Evolutionary conservation across 37 sponge, comb jelly and placozoan species (phyloP).

Genomic region (Agelas oroides): DNA sequence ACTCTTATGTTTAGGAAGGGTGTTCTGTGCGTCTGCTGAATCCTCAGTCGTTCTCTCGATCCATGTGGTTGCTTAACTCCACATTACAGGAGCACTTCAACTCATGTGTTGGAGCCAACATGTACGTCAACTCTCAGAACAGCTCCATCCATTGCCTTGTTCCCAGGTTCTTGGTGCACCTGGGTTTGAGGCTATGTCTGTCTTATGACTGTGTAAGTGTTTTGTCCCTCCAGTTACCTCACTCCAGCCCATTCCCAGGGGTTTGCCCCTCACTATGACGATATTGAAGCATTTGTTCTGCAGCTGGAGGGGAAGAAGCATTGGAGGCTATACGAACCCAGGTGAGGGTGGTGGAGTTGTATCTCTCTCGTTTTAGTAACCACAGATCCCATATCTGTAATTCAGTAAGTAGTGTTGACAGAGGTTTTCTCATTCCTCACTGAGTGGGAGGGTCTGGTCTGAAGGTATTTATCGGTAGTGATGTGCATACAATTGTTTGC

Average conservation of each 20-base stretch:
- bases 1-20: slow-evolving; percentile 83
- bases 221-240: slow-evolving; percentile 70
- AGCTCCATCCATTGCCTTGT: too few species aligned
- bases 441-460: not conserved
- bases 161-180: too few species aligned
- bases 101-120: slow-evolving; percentile 89
- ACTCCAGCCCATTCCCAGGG: slow-evolving; percentile 96
- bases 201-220: too few species aligned
- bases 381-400: not conserved
- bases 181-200: too few species aligned
- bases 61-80: slow-evolving; percentile 87
- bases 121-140: slow-evolving; percentile 82
- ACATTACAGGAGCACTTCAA: slow-evolving; percentile 91
- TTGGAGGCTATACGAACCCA: slow-evolving; percentile 92
- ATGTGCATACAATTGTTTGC: not conserved
- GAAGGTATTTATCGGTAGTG: too few species aligned
- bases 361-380: too few species aligned
- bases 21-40: slow-evolving; percentile 94
- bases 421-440: not conserved
- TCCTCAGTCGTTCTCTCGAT: slow-evolving; percentile 87
- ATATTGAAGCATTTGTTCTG: slow-evolving; percentile 98
- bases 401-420: not conserved
- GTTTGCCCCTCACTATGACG: slow-evolving; percentile 99
- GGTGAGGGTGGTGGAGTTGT: slow-evolving; percentile 38
- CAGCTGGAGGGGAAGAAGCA: slow-evolving; percentile 97